phyloP scores from a whole-genome alignment of 2,888 invertebrate genomes.

The Resseliella maxima region DNA sequence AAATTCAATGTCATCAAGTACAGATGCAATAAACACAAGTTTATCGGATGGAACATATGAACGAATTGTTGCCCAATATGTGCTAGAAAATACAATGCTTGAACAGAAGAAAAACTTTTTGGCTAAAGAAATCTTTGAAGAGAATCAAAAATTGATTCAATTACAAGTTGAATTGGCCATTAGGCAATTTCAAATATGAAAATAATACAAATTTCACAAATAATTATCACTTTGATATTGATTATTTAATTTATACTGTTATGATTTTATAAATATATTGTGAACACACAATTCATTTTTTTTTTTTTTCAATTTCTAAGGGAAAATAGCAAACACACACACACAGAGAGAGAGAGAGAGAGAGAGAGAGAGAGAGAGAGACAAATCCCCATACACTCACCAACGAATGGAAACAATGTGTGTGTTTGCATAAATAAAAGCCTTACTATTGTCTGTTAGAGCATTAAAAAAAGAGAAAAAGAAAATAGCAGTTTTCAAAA shows the following conservation, averaged over 20 bases:
- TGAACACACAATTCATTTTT: no score
- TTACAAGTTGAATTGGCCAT: slow-evolving; percentile 75
- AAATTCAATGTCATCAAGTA: slow-evolving; percentile 60
- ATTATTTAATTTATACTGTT: background rate
- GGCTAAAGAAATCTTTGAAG: slow-evolving; percentile 78
- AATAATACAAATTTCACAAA: background rate
- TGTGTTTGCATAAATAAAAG: background rate
- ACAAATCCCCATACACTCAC: background rate
- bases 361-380: background rate
- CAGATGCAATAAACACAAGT: slow-evolving; percentile 57
- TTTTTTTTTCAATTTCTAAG: background rate
- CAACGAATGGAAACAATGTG: slow-evolving; percentile 16
- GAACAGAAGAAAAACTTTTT: slow-evolving; percentile 77
- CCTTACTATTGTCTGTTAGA: slow-evolving; percentile 1
- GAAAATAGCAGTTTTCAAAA: background rate
- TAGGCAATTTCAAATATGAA: slow-evolving; percentile 33
- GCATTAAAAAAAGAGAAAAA: background rate
- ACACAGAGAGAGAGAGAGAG: no score
- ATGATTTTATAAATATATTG: background rate
- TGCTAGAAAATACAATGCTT: slow-evolving; percentile 75
- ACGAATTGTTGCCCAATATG: slow-evolving; percentile 69
- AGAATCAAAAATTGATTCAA: slow-evolving; percentile 77
- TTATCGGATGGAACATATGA: slow-evolving; percentile 66
- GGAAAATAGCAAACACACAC: background rate
- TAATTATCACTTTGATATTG: background rate